Evolutionary conservation across 2,113 vertebrate species (phyloP).

Genomic region (Pan troglodytes): NHGRI_mPanTro3-v2.1_pri NC_072402.2:14167001-14167500

Average conservation of each 20-base stretch:
- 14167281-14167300: neutral
- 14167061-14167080: neutral
- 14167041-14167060: neutral
- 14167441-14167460: neutral
- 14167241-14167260: neutral
- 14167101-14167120: neutral
- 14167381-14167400: neutral
- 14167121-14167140: neutral
- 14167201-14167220: neutral
- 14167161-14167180: neutral
- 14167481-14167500: neutral
- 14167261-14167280: neutral
- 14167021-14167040: neutral
- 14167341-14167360: neutral
- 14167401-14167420: neutral
- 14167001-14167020: neutral
- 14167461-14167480: neutral
- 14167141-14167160: neutral
- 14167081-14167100: fast-evolving
- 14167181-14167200: neutral
- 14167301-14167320: neutral
- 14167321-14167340: neutral
- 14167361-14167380: neutral
- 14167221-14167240: neutral
- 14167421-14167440: neutral